Conservation (phyloP, 1,140 invertebrate species). For the Drosophila tsacasi region DNA sequence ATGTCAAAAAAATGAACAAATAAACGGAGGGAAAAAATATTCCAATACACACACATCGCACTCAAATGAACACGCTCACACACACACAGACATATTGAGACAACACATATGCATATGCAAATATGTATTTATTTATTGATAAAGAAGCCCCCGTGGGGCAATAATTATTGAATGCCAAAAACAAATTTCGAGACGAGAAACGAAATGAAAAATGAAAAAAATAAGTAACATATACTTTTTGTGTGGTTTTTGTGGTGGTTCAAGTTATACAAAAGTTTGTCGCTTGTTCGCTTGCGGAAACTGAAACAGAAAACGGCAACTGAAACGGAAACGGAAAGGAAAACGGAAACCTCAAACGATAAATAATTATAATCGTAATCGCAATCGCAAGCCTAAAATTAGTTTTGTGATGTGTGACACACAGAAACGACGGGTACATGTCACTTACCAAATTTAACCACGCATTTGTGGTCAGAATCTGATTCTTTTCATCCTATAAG, state of each 20-base stretch:
- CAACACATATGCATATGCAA: constrained; percentile 70
- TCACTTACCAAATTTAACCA: constrained; percentile 98
- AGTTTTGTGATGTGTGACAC: constrained; percentile 56
- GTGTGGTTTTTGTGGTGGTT: constrained; percentile 55
- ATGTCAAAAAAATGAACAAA: constrained; percentile 55
- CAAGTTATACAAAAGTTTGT: constrained; percentile 53
- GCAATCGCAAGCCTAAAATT: constrained; percentile 50
- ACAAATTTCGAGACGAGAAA: constrained; percentile 44
- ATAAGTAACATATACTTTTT: constrained; percentile 15
- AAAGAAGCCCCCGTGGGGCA: constrained; percentile 45
- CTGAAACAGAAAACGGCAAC: constrained; percentile 17
- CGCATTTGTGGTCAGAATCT: constrained; percentile 97
- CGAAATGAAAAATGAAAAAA: constrained; percentile 25
- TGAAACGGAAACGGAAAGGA: constrained; percentile 7
- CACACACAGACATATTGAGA: constrained; percentile 66
- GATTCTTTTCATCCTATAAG: constrained; percentile 92
- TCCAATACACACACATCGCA: constrained; percentile 1
- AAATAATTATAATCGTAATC: constrained; percentile 23
- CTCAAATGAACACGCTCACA: constrained; percentile 26
- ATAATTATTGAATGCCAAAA: constrained; percentile 57
- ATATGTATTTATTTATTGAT: constrained; percentile 63
- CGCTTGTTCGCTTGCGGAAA: constrained; percentile 55
- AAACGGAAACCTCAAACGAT: constrained; percentile 39
- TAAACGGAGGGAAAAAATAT: constrained; percentile 31
- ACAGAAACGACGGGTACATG: constrained; percentile 87